These are phyloP conservation scores for Phylloscopus trochiloides DNA, from an alignment of 2,113 vertebrate species.

Conservation along the genomic window DNA sequence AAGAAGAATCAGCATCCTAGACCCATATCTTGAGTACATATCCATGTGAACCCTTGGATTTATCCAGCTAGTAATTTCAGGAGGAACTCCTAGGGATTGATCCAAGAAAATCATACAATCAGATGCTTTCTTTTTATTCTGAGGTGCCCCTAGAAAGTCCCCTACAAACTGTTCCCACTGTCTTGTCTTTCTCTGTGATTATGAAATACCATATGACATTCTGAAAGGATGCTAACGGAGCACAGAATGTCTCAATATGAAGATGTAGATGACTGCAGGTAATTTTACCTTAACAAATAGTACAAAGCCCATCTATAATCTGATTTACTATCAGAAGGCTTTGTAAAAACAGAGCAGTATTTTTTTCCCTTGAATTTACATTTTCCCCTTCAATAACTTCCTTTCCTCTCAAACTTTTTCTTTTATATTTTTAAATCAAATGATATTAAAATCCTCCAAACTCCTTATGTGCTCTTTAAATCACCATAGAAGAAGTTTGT, in stretches of 20 bases:
- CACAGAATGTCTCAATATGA: not conserved
- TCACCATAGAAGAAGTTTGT: not conserved
- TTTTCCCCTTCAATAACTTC: not conserved
- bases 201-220: not conserved
- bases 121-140: not conserved
- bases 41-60: not conserved
- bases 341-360: not conserved
- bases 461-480: not conserved
- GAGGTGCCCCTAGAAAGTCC: not conserved
- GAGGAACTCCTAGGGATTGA: not conserved
- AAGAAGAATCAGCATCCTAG: not conserved
- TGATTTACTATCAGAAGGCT: not conserved
- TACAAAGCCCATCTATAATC: not conserved
- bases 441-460: not conserved
- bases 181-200: not conserved
- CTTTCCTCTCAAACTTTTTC: not conserved
- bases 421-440: not conserved
- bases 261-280: not conserved
- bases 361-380: not conserved
- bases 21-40: accelerated
- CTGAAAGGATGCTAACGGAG: accelerated
- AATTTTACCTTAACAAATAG: not conserved
- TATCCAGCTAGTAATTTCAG: not conserved
- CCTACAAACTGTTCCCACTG: not conserved
- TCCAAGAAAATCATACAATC: not conserved